Evolutionary conservation across 2,113 vertebrate species (phyloP).

Genomic region (Anarrhichthys ocellatus): DNA sequence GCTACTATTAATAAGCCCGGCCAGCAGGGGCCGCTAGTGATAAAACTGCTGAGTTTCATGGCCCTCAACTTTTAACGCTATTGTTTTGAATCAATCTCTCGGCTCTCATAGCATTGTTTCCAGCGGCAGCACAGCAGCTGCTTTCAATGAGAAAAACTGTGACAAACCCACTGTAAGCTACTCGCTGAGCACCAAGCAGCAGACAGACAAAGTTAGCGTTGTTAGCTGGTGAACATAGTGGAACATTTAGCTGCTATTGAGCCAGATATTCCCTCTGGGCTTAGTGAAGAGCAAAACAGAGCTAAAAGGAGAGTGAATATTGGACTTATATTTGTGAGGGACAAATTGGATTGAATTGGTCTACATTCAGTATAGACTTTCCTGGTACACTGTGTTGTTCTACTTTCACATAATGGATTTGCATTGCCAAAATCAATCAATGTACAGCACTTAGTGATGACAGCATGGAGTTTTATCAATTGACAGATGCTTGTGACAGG

Average conservation of each 20-base stretch:
- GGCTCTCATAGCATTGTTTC: background rate
- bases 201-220: background rate
- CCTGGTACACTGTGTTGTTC: background rate
- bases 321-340: background rate
- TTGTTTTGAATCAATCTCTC: background rate
- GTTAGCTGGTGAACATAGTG: background rate
- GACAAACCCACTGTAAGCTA: background rate
- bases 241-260: background rate
- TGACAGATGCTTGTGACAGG: constrained; percentile 17
- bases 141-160: background rate
- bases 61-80: background rate
- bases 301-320: no score
- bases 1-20: background rate
- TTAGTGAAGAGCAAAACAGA: background rate
- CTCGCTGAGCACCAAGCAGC: background rate
- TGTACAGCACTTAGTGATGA: constrained; percentile 40
- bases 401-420: constrained; percentile 37
- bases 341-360: background rate
- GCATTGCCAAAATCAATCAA: constrained; percentile 31
- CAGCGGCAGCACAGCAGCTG: background rate
- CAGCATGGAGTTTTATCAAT: constrained; percentile 13
- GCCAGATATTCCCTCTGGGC: background rate
- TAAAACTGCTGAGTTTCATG: background rate
- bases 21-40: background rate
- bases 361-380: background rate